phyloP scores from a whole-genome alignment of 2,888 invertebrate species.

The Tridacna gigas region DNA sequence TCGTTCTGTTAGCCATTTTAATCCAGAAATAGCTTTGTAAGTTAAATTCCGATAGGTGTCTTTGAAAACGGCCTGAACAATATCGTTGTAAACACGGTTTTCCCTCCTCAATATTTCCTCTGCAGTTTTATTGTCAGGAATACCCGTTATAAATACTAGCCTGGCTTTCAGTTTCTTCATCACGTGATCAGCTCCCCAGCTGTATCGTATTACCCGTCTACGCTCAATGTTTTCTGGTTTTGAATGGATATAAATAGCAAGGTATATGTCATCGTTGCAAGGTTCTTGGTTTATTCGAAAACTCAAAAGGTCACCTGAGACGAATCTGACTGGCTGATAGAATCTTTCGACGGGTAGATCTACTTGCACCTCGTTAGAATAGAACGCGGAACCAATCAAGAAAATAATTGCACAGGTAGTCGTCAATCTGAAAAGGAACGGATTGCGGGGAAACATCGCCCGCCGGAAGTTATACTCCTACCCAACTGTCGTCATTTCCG shows the following conservation, averaged over 20 bases:
- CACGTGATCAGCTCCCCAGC: slow-evolving; percentile 76
- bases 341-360: not conserved
- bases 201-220: slow-evolving; percentile 75
- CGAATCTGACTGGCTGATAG: slow-evolving; percentile 13
- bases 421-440: slow-evolving; percentile 23
- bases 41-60: slow-evolving; percentile 85
- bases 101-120: slow-evolving; percentile 75
- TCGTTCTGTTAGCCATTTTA: slow-evolving; percentile 83
- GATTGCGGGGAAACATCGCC: slow-evolving; percentile 32
- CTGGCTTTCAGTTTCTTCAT: slow-evolving; percentile 65
- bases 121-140: slow-evolving; percentile 48
- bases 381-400: slow-evolving; percentile 13
- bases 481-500: slow-evolving; percentile 2
- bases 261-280: slow-evolving; percentile 33
- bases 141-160: slow-evolving; percentile 79
- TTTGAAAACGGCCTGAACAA: slow-evolving; percentile 82
- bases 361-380: slow-evolving; percentile 7
- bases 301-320: slow-evolving; percentile 2
- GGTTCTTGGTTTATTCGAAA: slow-evolving; percentile 24
- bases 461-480: not conserved
- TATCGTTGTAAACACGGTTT: slow-evolving; percentile 74
- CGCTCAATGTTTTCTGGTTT: slow-evolving; percentile 78
- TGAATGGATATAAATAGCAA: slow-evolving; percentile 81
- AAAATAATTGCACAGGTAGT: not conserved
- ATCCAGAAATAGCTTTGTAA: slow-evolving; percentile 84